These are phyloP conservation scores for Epirrita christyi DNA, from an alignment of 2,888 invertebrate species.

Conservation along the genomic window DNA sequence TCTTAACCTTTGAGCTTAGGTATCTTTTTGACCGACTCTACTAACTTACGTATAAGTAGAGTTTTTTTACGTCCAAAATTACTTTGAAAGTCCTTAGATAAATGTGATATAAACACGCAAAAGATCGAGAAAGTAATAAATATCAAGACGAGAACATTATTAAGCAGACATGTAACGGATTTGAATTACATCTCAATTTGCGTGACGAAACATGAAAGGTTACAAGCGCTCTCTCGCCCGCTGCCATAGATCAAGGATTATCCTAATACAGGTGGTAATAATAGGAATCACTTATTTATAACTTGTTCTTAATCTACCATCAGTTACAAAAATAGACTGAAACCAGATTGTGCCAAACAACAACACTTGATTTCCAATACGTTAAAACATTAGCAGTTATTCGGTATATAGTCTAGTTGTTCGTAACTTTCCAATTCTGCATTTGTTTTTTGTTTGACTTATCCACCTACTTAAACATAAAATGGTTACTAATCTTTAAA, in stretches of 20 bases:
- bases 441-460: constrained; percentile 15
- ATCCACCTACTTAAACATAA: constrained; percentile 33
- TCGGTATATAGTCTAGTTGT: constrained; percentile 1
- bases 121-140: constrained; percentile 27
- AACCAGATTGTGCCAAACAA: neutral
- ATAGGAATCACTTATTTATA: neutral
- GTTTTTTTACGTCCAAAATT: constrained; percentile 4
- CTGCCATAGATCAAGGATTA: constrained; percentile 68
- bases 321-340: too few species aligned
- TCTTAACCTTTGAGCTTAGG: neutral
- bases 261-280: constrained; percentile 18
- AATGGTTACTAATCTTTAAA: constrained; percentile 50
- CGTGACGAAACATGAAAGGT: constrained; percentile 43
- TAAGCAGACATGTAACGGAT: constrained; percentile 41
- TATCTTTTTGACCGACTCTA: neutral
- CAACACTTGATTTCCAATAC: neutral
- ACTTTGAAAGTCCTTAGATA: constrained; percentile 24
- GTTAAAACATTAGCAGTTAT: neutral
- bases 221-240: constrained; percentile 34
- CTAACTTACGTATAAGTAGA: neutral
- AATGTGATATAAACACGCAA: constrained; percentile 28
- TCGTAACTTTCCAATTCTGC: constrained; percentile 17
- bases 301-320: too few species aligned
- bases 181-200: constrained; percentile 38
- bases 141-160: constrained; percentile 30